Percentiles rank a stretch among this genome's conserved stretches.
Conservation (phyloP, 2,888 invertebrate species). For the Blera fallax region DNA sequence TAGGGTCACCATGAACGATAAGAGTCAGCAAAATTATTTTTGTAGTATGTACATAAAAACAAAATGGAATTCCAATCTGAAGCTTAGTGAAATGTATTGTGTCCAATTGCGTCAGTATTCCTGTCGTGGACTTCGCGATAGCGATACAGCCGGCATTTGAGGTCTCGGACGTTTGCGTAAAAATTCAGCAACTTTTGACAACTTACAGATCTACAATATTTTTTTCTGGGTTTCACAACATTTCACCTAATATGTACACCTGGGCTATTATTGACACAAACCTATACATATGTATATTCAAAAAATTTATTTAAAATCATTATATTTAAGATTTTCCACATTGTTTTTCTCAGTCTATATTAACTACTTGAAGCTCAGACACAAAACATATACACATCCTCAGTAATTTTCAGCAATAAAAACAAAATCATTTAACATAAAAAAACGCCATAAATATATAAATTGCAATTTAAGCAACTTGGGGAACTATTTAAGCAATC, state of each 20-base stretch:
- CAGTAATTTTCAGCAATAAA: background rate
- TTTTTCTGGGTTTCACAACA: background rate
- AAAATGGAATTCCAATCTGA: too few species aligned
- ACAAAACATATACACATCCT: background rate
- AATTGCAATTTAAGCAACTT: conserved; percentile 11
- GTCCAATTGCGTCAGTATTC: too few species aligned
- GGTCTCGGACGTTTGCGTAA: too few species aligned
- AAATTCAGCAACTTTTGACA: too few species aligned
- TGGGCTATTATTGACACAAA: too few species aligned
- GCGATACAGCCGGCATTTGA: too few species aligned
- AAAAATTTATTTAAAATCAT: background rate
- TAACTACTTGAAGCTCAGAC: background rate
- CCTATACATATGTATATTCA: too few species aligned
- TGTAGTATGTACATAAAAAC: too few species aligned
- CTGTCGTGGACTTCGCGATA: too few species aligned
- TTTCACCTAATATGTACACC: background rate
- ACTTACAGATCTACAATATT: background rate
- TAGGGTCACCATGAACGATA: too few species aligned
- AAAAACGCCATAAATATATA: conserved; percentile 17
- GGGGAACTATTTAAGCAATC: conserved; percentile 51
- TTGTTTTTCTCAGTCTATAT: background rate
- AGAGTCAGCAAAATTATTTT: too few species aligned
- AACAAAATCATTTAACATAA: background rate
- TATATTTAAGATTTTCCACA: background rate
- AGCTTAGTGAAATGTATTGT: too few species aligned